Conservation (phyloP, 2,797 vertebrate species). For the Oceanodroma leucorhoa region DNA sequence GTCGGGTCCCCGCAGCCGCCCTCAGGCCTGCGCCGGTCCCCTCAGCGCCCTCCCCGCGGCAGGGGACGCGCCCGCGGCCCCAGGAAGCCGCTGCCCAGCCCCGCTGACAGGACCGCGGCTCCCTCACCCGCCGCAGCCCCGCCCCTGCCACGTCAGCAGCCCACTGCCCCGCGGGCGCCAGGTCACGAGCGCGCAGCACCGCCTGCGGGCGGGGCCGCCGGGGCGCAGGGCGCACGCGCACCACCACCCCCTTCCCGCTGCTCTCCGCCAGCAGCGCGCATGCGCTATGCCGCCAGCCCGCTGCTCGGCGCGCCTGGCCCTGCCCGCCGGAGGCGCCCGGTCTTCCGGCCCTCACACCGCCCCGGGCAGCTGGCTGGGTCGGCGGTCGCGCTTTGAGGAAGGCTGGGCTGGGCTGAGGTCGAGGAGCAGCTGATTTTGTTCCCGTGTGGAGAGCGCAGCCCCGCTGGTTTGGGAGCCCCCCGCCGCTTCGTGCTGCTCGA, state of each 20-base stretch:
- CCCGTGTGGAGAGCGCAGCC: background rate
- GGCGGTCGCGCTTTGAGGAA: rapidly evolving
- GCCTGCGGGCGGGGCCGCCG: background rate
- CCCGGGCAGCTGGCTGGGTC: rapidly evolving
- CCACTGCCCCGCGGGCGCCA: background rate
- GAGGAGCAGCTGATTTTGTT: rapidly evolving
- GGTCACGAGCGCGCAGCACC: background rate
- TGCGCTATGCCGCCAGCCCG: no score
- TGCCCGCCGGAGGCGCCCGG: no score
- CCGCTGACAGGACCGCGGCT: background rate
- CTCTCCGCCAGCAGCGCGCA: background rate
- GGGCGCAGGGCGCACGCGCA: background rate
- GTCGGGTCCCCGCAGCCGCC: background rate
- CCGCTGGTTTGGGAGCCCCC: background rate
- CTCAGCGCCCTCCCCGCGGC: background rate
- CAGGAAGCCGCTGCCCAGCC: no score
- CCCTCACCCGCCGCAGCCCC: background rate
- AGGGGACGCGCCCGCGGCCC: background rate
- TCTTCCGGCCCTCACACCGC: rapidly evolving
- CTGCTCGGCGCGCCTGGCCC: no score
- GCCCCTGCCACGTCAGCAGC: background rate
- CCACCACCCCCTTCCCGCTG: rapidly evolving
- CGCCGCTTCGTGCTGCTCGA: background rate
- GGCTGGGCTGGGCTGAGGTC: rapidly evolving
- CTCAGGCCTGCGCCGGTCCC: no score